Evolutionary conservation across 2,888 invertebrate species (phyloP).

Genomic region (Psylliodes chrysocephalus): DNA sequence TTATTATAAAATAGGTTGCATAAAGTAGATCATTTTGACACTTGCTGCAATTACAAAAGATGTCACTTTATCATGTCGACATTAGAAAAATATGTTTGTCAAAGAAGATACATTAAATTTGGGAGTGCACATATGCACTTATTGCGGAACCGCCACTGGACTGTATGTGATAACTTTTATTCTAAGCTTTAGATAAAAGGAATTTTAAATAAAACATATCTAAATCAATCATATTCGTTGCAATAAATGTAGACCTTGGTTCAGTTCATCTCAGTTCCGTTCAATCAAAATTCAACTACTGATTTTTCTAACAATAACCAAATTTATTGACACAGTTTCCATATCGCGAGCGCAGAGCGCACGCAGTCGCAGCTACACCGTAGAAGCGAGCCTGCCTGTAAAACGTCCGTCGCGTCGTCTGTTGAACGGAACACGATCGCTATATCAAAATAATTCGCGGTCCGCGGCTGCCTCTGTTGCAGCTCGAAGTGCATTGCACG

Average conservation of each 20-base stretch:
- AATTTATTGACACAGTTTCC: conserved; percentile 35
- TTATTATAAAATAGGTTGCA: too few species aligned
- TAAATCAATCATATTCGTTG: not conserved
- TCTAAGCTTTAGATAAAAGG: too few species aligned
- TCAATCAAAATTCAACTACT: conserved; percentile 21
- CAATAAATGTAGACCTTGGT: conserved; percentile 7
- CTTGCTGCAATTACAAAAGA: too few species aligned
- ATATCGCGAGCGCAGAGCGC: conserved; percentile 8
- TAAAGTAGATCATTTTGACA: too few species aligned
- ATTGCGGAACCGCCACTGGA: too few species aligned
- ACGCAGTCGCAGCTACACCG: conserved; percentile 22
- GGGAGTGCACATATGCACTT: too few species aligned
- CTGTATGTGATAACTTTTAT: too few species aligned
- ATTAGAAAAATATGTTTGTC: too few species aligned
- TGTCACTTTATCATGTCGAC: too few species aligned
- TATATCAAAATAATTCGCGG: conserved; percentile 38
- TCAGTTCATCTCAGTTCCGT: not conserved
- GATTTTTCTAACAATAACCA: conserved; percentile 28
- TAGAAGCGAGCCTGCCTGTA: not conserved
- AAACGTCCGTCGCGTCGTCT: conserved; percentile 15
- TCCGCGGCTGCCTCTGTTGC: conserved; percentile 33
- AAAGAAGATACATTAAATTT: too few species aligned
- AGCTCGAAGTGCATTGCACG: conserved; percentile 27
- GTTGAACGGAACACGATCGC: conserved; percentile 22
- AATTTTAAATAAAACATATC: too few species aligned